These are phyloP conservation scores for Climacteris rufus DNA, from an alignment of 2,113 vertebrate species.

Conservation along the genomic window DNA sequence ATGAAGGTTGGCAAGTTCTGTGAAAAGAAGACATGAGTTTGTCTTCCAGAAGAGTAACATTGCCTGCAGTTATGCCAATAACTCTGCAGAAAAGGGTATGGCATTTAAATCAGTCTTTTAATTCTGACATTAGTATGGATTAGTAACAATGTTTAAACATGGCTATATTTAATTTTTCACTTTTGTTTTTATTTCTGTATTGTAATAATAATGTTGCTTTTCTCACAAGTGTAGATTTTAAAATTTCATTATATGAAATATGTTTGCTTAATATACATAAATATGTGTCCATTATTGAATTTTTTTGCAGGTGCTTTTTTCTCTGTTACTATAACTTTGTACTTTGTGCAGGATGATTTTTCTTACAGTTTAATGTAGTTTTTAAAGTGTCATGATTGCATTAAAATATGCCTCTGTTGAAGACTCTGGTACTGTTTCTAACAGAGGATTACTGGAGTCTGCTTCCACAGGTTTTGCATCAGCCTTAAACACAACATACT, in stretches of 20 bases:
- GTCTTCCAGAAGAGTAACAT: constrained; percentile 86
- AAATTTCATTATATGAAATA: neutral
- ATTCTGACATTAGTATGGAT: neutral
- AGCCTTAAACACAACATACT: neutral
- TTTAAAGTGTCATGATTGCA: neutral
- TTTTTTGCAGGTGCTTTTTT: neutral
- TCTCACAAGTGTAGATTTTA: neutral
- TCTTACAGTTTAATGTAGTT: neutral
- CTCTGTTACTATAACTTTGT: neutral
- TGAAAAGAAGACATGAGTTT: constrained; percentile 83
- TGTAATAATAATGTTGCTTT: neutral
- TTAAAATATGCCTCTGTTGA: neutral
- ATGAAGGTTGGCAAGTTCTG: constrained; percentile 27
- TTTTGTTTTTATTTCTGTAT: neutral
- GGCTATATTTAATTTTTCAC: neutral
- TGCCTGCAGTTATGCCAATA: constrained; percentile 87
- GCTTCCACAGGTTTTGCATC: neutral
- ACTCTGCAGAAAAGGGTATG: constrained; percentile 89
- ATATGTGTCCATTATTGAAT: neutral
- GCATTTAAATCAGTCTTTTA: constrained; percentile 12
- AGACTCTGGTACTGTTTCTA: neutral
- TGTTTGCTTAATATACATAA: neutral
- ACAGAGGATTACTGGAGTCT: neutral
- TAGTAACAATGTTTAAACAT: neutral
- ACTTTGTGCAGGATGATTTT: neutral